Conservation (phyloP, 1,140 invertebrate genomes). For the Rhagoletis zephyria region DNA sequence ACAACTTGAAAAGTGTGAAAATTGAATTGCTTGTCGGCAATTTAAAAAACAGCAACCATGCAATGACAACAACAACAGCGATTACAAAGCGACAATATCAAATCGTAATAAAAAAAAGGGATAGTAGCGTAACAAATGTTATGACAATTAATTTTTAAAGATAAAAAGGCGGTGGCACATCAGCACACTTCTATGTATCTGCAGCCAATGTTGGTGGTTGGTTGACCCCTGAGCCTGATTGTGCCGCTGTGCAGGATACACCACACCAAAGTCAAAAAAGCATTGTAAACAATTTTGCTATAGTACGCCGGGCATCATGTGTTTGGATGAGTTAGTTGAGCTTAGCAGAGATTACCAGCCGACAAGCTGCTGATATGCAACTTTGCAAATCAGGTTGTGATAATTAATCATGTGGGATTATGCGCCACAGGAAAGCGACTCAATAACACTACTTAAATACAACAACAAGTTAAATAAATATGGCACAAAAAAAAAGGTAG, state of each 20-base stretch:
- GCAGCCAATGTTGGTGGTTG: background rate
- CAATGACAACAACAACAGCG: conserved; percentile 2
- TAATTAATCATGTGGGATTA: conserved; percentile 55
- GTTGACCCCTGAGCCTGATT: conserved; percentile 1
- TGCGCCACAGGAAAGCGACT: conserved; percentile 8
- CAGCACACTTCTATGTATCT: too few species aligned
- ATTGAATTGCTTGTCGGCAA: conserved; percentile 51
- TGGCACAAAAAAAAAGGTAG: conserved; percentile 13
- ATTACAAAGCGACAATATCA: conserved; percentile 38
- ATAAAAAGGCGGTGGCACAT: conserved; percentile 35
- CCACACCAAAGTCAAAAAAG: background rate
- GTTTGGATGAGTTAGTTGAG: conserved; percentile 45
- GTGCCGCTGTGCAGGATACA: background rate
- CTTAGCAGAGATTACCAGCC: conserved; percentile 41
- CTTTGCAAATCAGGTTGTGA: conserved; percentile 42
- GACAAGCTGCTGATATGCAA: conserved; percentile 42
- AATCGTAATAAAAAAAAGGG: conserved; percentile 42
- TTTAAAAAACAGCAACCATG: background rate
- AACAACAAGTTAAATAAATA: conserved; percentile 12
- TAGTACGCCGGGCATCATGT: conserved; percentile 35
- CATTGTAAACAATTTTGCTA: conserved; percentile 11
- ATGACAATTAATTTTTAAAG: conserved; percentile 55
- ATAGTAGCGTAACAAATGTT: conserved; percentile 51
- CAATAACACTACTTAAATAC: background rate
- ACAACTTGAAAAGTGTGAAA: conserved; percentile 40